phyloP scores from a whole-genome alignment of 2,113 vertebrate species.

The Pangasianodon hypophthalmus region DNA sequence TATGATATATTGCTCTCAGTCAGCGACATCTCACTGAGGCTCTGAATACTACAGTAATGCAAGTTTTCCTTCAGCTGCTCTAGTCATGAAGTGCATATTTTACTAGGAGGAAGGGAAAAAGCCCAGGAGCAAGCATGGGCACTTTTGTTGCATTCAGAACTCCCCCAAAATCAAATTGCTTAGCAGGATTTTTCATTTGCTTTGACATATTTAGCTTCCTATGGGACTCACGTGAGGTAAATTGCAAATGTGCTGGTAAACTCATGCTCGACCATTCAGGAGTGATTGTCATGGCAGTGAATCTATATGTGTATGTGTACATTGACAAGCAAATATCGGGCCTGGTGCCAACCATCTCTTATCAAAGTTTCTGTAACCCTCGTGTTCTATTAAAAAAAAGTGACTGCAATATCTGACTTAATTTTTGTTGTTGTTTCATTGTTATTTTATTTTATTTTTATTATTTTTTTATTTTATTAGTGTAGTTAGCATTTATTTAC shows the following conservation, averaged over 20 bases:
- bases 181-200: not conserved
- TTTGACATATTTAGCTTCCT: not conserved
- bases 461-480: constrained; percentile 10
- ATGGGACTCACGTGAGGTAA: not conserved
- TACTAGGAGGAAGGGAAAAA: not conserved
- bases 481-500: constrained; percentile 69
- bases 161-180: not conserved
- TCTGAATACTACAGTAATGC: not conserved
- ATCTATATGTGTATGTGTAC: not conserved
- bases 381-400: not conserved
- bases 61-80: not conserved
- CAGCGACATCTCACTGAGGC: not conserved
- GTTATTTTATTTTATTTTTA: not conserved
- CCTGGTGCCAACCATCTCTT: not conserved
- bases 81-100: not conserved
- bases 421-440: not conserved
- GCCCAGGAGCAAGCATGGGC: not conserved
- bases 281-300: not conserved
- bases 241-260: not conserved
- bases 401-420: not conserved
- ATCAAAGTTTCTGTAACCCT: not conserved
- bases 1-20: not conserved
- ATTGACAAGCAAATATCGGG: not conserved
- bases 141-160: not conserved
- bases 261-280: not conserved